A percentile compares a stretch with the other conserved stretches of the same genome.
Conservation (phyloP, 1,140 invertebrate species). For the Reticulitermes speratus region DNA sequence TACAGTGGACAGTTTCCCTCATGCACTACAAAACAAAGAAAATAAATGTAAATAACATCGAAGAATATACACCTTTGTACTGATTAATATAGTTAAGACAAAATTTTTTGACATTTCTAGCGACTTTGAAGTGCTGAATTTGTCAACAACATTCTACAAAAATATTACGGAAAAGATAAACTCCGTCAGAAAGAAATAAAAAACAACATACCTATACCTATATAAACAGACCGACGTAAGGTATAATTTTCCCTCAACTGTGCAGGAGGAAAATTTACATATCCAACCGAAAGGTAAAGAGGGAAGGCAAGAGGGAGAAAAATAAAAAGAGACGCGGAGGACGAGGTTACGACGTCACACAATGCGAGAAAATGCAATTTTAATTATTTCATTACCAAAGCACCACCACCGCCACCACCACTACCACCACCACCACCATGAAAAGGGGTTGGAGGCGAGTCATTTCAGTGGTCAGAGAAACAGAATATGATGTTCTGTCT, state of each 20-base stretch:
- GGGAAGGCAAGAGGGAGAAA: background rate
- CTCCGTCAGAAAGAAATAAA: background rate
- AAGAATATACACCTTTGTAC: background rate
- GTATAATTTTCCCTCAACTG: background rate
- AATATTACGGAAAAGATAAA: background rate
- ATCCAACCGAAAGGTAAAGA: slow-evolving; percentile 13
- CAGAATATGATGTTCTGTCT: background rate
- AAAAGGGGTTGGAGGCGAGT: background rate
- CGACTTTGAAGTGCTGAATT: background rate
- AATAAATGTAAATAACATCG: background rate
- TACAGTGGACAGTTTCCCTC: too few relatives aligned
- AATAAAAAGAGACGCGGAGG: background rate
- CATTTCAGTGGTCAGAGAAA: background rate
- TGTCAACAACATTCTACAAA: background rate
- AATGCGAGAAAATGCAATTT: slow-evolving; percentile 19
- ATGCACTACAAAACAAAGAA: too few relatives aligned
- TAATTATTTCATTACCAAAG: slow-evolving; percentile 16
- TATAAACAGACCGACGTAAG: slow-evolving; percentile 15
- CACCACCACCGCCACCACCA: background rate
- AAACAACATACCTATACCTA: background rate
- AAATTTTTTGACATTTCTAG: background rate
- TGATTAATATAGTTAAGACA: slow-evolving; percentile 5
- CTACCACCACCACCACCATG: background rate
- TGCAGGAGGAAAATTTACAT: slow-evolving; percentile 3
- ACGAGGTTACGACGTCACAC: background rate